Conservation (phyloP, 2,888 invertebrate species). For the Drosophila subquinaria region DNA sequence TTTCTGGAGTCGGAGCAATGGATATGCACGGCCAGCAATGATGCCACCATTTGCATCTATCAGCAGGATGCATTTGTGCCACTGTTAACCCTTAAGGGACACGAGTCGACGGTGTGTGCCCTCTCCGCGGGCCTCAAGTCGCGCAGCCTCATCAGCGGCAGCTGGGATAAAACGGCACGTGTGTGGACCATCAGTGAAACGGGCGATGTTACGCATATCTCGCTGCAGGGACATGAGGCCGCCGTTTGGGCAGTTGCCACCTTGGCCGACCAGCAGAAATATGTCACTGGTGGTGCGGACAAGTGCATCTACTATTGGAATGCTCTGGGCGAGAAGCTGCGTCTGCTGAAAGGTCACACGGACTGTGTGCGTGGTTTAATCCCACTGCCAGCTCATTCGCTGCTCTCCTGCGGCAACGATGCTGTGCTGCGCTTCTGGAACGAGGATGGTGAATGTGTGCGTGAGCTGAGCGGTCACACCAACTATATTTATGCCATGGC, state of each 20-base stretch:
- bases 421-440: conserved; percentile 94
- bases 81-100: conserved; percentile 90
- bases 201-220: conserved; percentile 86
- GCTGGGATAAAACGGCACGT: conserved; percentile 96
- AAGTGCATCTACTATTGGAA: conserved; percentile 95
- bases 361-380: conserved; percentile 96
- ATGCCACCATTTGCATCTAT: conserved; percentile 93
- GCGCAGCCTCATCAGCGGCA: conserved; percentile 91
- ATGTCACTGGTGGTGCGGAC: conserved; percentile 96
- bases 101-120: conserved; percentile 87
- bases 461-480: conserved; percentile 92
- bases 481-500: conserved; percentile 94
- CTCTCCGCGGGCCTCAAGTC: conserved; percentile 86
- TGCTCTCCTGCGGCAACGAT: conserved; percentile 97
- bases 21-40: conserved; percentile 95
- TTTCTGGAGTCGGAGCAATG: conserved; percentile 91
- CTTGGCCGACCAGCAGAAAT: conserved; percentile 82
- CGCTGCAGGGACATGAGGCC: conserved; percentile 90
- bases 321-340: conserved; percentile 88
- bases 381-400: conserved; percentile 89
- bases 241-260: conserved; percentile 94
- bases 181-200: conserved; percentile 90
- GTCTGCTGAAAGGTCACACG: conserved; percentile 92
- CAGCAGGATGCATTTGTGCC: conserved; percentile 90
- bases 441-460: conserved; percentile 91